Base-by-base conservation (phyloP, 2,888 invertebrate species). In the Rugalucina vietnamica region DNA sequence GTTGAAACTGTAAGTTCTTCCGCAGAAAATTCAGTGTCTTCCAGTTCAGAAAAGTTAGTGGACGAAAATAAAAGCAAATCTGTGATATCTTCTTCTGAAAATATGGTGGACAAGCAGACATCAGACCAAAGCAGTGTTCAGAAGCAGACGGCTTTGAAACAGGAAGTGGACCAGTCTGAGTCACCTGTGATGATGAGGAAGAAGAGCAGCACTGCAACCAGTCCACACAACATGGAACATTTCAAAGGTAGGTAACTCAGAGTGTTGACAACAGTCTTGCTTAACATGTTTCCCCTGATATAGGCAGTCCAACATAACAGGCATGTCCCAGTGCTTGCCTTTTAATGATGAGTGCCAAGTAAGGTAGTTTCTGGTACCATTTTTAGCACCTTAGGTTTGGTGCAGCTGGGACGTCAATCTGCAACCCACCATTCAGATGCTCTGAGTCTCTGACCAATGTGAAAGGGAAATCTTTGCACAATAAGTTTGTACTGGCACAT, bases 161-260 rank as follows among this genome's bases (percentile, higher is more conserved):
- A 73, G 29, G 37, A 73, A 65, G 14, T 34, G 4, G 65, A 65
- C 10, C 27, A 65, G 14, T 79, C 71, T 43, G 88, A 76, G 1
- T 86, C 84, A 21, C 84, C 85, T 29, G 87, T 88, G 4, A 81
- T 88, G 50, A 82, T 90, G 85, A 85, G 88, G 50, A 86, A 86
- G 21, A 87, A 86, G 71, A 78, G 37, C 29, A 77, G 76, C 36
- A 32, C 76, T 21, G 54, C 72, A 34, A 65, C 34, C 29, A 60
- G 60, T 60, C 65, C 65, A 34, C 72, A 78, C 12, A 85, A 87
- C n/a, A 50, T 87, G 83, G 85, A 87, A 65, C 37, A 81, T 5
- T 87, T 81, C 43, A 83, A 82, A 87, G 87, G 87, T 85, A 83
- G 75, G 82, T 73, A 27, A 60, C 60, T 54, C 10, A 12, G 8